Percentiles rank a stretch among this genome's conserved stretches.
Conservation (phyloP, 2,113 vertebrate species). For the Thomomys bottae region DNA sequence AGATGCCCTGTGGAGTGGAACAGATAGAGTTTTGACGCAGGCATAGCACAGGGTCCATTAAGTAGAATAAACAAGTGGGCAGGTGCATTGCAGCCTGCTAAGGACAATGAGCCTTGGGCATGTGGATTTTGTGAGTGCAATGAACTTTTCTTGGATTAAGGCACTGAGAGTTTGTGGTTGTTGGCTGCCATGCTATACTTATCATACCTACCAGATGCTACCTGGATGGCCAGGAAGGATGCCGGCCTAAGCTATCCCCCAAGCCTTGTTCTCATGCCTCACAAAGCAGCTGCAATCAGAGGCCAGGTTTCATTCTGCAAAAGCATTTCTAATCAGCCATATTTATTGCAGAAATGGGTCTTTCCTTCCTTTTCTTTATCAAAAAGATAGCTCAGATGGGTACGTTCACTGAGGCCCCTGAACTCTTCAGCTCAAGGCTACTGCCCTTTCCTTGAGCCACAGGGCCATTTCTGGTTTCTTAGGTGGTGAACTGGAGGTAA, state of each 20-base stretch:
- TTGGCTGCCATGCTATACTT: slow-evolving; percentile 11
- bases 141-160: neutral
- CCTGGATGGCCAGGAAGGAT: neutral
- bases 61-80: neutral
- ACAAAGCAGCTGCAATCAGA: neutral
- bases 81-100: neutral
- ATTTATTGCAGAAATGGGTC: neutral
- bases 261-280: neutral
- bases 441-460: too few relatives aligned
- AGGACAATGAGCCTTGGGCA: neutral
- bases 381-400: neutral
- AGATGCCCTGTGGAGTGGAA: neutral
- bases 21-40: neutral
- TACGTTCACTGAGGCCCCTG: neutral
- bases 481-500: neutral
- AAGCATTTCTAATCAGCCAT: neutral
- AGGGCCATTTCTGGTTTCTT: neutral
- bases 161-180: neutral
- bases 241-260: neutral
- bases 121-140: slow-evolving; percentile 23
- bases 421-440: too few relatives aligned
- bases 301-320: neutral
- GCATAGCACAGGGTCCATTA: neutral
- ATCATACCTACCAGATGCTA: slow-evolving; percentile 14
- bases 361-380: neutral